Percentiles rank a stretch among this genome's conserved stretches.
These are phyloP conservation scores for Alaudala cheleensis DNA, from an alignment of 2,113 vertebrate genomes.

Conservation along the genomic window DNA sequence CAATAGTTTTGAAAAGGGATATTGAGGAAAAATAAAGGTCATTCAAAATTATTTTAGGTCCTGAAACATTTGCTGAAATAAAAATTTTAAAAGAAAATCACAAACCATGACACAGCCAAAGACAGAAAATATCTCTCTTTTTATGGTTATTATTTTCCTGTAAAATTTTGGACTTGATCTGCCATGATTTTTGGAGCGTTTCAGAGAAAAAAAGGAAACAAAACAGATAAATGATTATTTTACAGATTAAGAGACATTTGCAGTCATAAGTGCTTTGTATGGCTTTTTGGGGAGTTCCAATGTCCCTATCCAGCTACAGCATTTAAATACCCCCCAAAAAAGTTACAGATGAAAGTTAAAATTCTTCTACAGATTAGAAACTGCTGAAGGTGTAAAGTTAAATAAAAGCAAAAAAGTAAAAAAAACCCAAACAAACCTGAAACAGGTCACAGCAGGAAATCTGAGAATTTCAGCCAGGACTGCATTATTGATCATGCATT, in stretches of 20 bases:
- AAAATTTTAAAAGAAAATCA: not conserved
- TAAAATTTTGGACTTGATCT: not conserved
- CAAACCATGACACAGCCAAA: not conserved
- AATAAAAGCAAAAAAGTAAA: not conserved
- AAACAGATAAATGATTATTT: not conserved
- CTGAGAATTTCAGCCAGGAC: not conserved
- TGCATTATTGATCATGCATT: not conserved
- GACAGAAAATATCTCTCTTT: not conserved
- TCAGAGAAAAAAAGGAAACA: not conserved
- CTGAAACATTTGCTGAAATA: not conserved
- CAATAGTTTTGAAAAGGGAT: not conserved
- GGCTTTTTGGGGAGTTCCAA: not conserved
- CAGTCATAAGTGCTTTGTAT: accelerated
- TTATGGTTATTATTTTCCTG: not conserved
- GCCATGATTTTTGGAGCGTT: not conserved
- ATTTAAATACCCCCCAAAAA: not conserved
- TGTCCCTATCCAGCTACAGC: not conserved
- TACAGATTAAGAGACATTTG: not conserved
- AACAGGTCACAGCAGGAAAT: not conserved
- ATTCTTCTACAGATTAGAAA: not conserved
- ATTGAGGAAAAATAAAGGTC: not conserved
- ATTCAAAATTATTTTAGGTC: not conserved
- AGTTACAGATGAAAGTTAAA: not conserved
- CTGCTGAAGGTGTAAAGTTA: not conserved
- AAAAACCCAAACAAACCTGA: not conserved